phyloP scores from a whole-genome alignment of 2,888 invertebrate genomes.

The Himalopsyche anomala region DNA sequence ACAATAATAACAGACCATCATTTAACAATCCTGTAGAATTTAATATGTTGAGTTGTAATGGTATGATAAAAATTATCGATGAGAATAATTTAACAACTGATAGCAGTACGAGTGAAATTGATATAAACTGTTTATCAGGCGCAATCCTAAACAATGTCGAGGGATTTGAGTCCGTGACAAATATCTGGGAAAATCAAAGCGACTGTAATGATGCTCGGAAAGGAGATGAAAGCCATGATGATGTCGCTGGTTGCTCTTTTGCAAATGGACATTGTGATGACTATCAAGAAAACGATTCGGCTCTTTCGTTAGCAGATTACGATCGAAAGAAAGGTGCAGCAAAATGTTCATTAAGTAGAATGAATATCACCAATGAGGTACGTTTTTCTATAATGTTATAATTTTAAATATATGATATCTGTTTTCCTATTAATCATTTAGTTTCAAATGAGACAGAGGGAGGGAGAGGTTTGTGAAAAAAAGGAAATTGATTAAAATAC shows the following conservation, averaged over 20 bases:
- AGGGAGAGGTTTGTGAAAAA: no score
- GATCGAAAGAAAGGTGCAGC: not conserved
- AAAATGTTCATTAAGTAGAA: not conserved
- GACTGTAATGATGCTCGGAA: not conserved
- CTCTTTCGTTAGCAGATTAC: not conserved
- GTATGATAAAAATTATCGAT: not conserved
- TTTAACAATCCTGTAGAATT: not conserved
- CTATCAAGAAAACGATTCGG: not conserved
- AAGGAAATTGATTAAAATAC: no score
- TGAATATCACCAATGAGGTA: not conserved
- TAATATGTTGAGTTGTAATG: not conserved
- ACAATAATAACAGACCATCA: not conserved
- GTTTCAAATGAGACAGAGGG: no score
- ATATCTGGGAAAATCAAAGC: slow-evolving; percentile 2
- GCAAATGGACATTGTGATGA: not conserved
- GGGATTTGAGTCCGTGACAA: not conserved
- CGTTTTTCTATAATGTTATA: no score
- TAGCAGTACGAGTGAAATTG: not conserved
- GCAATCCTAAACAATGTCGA: not conserved
- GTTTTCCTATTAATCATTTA: no score
- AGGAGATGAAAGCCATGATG: not conserved
- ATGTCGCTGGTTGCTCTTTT: not conserved
- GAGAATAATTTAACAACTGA: not conserved
- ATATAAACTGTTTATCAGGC: not conserved
- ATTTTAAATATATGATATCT: no score